These are phyloP conservation scores for Anoplophora glabripennis DNA, from an alignment of 1,140 invertebrate genomes.

Conservation along the genomic window DNA sequence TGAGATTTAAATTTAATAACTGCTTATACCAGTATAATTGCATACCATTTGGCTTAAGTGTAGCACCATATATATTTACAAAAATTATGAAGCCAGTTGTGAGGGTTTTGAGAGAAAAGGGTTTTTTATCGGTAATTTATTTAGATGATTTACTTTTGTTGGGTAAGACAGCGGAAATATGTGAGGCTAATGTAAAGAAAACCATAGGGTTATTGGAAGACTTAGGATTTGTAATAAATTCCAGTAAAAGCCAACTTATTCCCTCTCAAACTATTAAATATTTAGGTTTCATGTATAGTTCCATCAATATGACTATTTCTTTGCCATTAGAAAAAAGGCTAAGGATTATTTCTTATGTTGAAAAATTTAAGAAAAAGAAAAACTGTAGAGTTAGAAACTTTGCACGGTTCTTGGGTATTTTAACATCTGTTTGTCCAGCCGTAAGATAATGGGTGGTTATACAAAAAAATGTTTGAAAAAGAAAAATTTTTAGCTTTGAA, in stretches of 20 bases:
- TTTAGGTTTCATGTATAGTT: conserved; percentile 21
- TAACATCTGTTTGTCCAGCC: conserved; percentile 21
- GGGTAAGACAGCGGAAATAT: background rate
- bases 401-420: conserved; percentile 18
- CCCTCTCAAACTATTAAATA: conserved; percentile 6
- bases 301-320: conserved; percentile 1
- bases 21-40: conserved; percentile 32
- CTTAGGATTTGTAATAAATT: conserved; percentile 23
- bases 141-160: conserved; percentile 20
- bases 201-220: conserved; percentile 5
- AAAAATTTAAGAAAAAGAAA: background rate
- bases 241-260: conserved; percentile 11
- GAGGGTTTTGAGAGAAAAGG: conserved; percentile 14
- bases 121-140: conserved; percentile 15
- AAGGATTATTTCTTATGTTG: background rate
- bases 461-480: conserved; percentile 30
- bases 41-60: conserved; percentile 13
- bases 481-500: conserved; percentile 21
- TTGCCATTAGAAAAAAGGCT: conserved; percentile 12
- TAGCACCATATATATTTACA: conserved; percentile 29
- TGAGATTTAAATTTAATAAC: conserved; percentile 30
- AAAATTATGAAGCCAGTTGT: conserved; percentile 16
- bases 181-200: background rate
- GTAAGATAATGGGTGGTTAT: conserved; percentile 23
- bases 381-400: conserved; percentile 15